Evolutionary conservation across 2,888 invertebrate species (phyloP), one percentile per base, ranked within the genome.

Genomic region (Slavum lentiscoides): DNA sequence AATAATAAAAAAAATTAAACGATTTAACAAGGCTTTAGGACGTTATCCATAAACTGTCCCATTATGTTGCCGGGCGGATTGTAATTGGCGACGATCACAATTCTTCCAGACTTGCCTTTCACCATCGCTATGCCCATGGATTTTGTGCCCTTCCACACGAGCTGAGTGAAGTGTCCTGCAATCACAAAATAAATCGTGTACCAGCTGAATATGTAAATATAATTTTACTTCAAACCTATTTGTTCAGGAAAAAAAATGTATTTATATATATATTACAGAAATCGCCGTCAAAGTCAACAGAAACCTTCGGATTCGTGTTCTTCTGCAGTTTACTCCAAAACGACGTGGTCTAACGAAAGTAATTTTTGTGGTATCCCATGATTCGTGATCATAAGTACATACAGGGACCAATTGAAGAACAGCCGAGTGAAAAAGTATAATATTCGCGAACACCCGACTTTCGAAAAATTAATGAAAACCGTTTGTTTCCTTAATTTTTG

Each of bases 71-170:
- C 91, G 15, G 90, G 87, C 0, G 91, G 91, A 84, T 88, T 86
- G 85, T 91, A 91, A 85, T 90, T 90, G 66, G 89, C 90, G 0
- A 91, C 91, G 13, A 91, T 89, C 76, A 89, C 88, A 74, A 89
- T 87, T 62, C 87, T 87, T 11, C 89, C 91, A 70, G 88, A 87
- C 62, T 86, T 87, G 43, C 86, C 86, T 82, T 85, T 85, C 5
- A 88, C 88, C 83, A 87, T 86, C 1, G 88, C 89, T 8, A 89
- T 86, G 0, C 89, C 89, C 55, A 89, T 84, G 83, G 88, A 86
- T 83, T 86, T 86, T 68, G 86, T 87, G 53, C 84, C 86, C 83
- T 88, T 88, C 89, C 89, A 89, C 8, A 90, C 87, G 84, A 89
- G 86, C 84, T 89, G 89, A 1, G 89, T 88, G 84, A 89, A 89